Conservation (phyloP, 2,113 vertebrate species). For the Loxodonta africana region DNA sequence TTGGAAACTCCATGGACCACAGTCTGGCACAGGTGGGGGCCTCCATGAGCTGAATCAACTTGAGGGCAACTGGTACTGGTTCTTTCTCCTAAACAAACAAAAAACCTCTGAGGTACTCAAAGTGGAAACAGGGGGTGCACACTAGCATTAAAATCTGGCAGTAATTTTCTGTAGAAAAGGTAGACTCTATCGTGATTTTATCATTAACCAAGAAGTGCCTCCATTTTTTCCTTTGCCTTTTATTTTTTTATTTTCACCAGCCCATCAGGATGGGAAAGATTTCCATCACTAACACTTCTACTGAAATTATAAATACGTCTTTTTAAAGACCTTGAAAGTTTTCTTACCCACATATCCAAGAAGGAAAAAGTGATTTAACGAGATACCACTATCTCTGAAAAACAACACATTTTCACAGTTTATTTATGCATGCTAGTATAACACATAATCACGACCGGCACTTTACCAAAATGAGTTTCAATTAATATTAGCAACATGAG, state of each 20-base stretch:
- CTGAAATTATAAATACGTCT: neutral
- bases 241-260: neutral
- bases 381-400: conserved; percentile 56
- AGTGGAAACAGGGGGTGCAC: neutral
- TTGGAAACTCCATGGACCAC: neutral
- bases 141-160: neutral
- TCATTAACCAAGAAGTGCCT: neutral
- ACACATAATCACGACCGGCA: neutral
- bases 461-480: neutral
- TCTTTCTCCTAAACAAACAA: neutral
- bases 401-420: conserved; percentile 47
- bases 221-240: neutral
- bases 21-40: too few species aligned
- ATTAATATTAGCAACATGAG: neutral
- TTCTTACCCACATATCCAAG: neutral
- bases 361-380: neutral
- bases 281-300: neutral
- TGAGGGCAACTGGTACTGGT: neutral
- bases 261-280: neutral
- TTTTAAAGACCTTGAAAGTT: conserved; percentile 8
- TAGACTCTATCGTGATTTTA: neutral
- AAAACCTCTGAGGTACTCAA: neutral
- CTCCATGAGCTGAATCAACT: neutral
- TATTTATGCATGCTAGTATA: conserved; percentile 54
- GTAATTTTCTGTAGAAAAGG: neutral